Evolutionary conservation across 2,888 invertebrate species (phyloP).

Genomic region (Megaustenia siamemsis): DNA sequence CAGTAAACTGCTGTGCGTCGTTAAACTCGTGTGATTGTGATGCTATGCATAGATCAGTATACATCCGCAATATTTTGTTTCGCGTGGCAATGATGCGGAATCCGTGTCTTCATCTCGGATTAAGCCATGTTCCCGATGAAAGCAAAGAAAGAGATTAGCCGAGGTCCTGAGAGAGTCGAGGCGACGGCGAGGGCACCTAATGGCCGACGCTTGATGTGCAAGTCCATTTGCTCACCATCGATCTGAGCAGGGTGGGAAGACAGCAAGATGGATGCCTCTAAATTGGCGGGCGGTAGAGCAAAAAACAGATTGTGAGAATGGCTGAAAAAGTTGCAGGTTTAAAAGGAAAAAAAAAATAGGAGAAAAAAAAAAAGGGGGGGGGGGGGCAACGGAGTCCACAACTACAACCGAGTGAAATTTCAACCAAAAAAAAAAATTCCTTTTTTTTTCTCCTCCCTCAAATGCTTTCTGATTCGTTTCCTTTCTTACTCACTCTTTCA

Average conservation of each 20-base stretch:
- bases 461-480: neutral
- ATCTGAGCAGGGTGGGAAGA: conserved; percentile 35
- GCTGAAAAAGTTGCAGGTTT: neutral
- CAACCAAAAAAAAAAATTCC: no score
- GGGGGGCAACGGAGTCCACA: neutral
- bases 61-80: no score
- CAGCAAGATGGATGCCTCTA: conserved; percentile 39
- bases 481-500: neutral
- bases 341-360: no score
- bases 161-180: neutral
- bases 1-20: no score
- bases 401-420: no score
- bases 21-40: no score
- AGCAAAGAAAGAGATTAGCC: conserved; percentile 20
- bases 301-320: conserved; percentile 39
- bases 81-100: neutral
- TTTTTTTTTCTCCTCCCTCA: no score
- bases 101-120: neutral
- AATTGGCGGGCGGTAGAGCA: conserved; percentile 37
- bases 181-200: conserved; percentile 24
- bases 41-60: no score
- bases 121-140: conserved; percentile 16
- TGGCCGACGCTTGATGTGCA: conserved; percentile 32
- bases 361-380: neutral
- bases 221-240: conserved; percentile 32